Conservation (phyloP, 2,113 vertebrate species). For the Myrmecophaga tridactyla region DNA sequence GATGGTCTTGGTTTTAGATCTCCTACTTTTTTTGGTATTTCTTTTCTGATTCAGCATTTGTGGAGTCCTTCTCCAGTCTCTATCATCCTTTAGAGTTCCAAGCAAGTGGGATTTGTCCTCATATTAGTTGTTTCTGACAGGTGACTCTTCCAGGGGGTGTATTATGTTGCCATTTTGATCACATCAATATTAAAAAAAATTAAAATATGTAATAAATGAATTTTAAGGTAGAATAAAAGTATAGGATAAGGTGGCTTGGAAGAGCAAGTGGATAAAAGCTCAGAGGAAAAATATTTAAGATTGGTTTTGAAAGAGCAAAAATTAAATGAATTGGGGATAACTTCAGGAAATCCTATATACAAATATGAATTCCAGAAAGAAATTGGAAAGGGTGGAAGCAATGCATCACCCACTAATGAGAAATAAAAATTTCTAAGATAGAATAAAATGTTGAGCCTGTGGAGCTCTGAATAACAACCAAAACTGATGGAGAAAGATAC, state of each 20-base stretch:
- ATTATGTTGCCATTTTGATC: too few relatives aligned
- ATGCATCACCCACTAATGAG: not conserved
- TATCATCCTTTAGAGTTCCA: too few relatives aligned
- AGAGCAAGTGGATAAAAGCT: not conserved
- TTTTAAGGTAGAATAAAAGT: not conserved
- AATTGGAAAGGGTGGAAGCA: not conserved
- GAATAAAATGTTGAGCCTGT: not conserved
- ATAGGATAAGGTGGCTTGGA: not conserved
- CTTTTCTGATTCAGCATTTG: too few relatives aligned
- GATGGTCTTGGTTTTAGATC: too few relatives aligned
- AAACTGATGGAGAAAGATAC: not conserved
- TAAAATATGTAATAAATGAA: not conserved
- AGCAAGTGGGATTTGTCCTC: too few relatives aligned
- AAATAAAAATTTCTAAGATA: not conserved
- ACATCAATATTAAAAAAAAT: too few relatives aligned
- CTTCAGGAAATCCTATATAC: not conserved
- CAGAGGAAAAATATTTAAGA: not conserved
- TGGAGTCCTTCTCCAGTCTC: too few relatives aligned
- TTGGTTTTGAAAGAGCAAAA: not conserved
- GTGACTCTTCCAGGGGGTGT: too few relatives aligned
- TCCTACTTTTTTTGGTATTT: too few relatives aligned
- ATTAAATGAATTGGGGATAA: not conserved
- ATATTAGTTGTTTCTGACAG: too few relatives aligned
- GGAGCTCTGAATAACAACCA: not conserved
- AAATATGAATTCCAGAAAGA: not conserved